phyloP scores from a whole-genome alignment of 2,888 invertebrate genomes.

The Polydrusus tereticollis region DNA sequence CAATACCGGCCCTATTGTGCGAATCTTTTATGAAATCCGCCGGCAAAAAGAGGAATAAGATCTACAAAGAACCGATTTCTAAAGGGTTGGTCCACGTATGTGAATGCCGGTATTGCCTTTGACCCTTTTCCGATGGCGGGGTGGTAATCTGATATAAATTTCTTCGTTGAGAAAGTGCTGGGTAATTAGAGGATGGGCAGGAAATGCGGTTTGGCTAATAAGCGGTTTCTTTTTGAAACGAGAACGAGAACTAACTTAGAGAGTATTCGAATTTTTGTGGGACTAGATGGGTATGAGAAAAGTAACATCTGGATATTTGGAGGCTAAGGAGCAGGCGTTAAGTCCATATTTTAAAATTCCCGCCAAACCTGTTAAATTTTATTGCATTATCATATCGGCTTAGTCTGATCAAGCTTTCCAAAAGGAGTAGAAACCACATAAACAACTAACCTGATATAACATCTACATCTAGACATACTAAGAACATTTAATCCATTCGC shows the following conservation, averaged over 20 bases:
- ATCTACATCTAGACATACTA: no score
- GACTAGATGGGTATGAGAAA: no score
- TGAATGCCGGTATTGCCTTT: slow-evolving; percentile 53
- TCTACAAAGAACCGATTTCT: slow-evolving; percentile 60
- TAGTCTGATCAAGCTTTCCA: no score
- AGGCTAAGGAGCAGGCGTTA: no score
- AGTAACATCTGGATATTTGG: no score
- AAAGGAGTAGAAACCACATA: no score
- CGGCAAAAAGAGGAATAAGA: slow-evolving; percentile 59
- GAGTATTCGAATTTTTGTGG: not conserved
- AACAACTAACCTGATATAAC: no score
- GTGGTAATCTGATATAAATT: slow-evolving; percentile 31
- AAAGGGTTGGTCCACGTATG: slow-evolving; percentile 57
- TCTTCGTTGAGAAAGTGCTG: slow-evolving; percentile 31
- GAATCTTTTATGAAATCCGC: slow-evolving; percentile 59
- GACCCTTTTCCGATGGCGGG: slow-evolving; percentile 52
- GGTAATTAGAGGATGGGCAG: slow-evolving; percentile 4
- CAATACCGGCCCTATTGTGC: slow-evolving; percentile 58
- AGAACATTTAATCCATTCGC: no score
- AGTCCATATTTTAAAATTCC: no score
- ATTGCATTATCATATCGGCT: no score
- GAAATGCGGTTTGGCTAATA: not conserved
- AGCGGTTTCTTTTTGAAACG: not conserved
- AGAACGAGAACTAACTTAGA: no score
- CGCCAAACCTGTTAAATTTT: no score